Conservation (phyloP, 53 echinoderm and acorn worm genomes). For the Temnopleurus reevesii region DNA sequence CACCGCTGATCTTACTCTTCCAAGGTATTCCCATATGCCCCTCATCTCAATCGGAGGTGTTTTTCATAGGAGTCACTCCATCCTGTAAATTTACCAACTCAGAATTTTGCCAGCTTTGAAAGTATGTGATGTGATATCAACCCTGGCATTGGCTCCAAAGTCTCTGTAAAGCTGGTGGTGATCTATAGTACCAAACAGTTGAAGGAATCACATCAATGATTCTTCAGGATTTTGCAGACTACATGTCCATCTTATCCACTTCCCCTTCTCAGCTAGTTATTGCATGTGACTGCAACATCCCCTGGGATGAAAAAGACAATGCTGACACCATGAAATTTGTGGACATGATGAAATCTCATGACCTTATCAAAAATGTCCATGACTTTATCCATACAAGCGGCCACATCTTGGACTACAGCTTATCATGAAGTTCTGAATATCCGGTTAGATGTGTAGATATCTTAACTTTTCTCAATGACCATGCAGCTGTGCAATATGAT, state of each 20-base stretch:
- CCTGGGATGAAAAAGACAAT: background rate
- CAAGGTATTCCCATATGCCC: background rate
- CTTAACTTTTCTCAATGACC: conserved; percentile 23
- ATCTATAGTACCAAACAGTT: conserved; percentile 8
- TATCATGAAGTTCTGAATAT: background rate
- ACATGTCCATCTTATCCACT: background rate
- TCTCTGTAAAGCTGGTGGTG: background rate
- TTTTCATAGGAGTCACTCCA: background rate
- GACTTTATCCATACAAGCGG: background rate
- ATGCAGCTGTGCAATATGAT: conserved; percentile 23
- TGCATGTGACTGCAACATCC: background rate
- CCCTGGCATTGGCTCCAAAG: background rate
- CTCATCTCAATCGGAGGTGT: conserved; percentile 16
- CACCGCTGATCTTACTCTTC: background rate
- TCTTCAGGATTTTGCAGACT: conserved; percentile 14
- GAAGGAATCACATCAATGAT: background rate
- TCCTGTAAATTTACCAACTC: background rate
- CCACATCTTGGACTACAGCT: conserved; percentile 7
- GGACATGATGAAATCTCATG: background rate
- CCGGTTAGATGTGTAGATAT: background rate
- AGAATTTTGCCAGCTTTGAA: background rate
- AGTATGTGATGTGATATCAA: background rate
- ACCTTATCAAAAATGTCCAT: background rate
- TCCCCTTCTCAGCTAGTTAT: background rate
- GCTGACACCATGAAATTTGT: conserved; percentile 1